phyloP scores from a whole-genome alignment of 1,140 invertebrate genomes.

The Drosophila kepulauana region DNA sequence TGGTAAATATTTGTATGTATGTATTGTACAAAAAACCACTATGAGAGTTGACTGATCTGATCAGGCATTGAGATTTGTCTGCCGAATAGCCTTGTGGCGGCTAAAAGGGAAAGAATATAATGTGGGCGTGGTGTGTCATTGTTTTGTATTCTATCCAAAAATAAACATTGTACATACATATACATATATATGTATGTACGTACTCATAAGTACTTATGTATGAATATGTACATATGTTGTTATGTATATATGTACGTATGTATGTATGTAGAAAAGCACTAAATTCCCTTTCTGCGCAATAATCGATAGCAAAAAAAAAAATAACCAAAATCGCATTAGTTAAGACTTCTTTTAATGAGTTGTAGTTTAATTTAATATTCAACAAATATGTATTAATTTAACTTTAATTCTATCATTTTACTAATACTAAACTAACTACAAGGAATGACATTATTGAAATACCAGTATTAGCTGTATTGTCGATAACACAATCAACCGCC shows the following conservation, averaged over 20 bases:
- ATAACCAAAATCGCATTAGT: too few relatives aligned
- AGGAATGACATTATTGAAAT: background rate
- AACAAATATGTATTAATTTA: background rate
- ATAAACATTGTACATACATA: slow-evolving; percentile 3
- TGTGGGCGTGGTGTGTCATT: slow-evolving; percentile 15
- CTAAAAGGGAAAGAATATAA: slow-evolving; percentile 2
- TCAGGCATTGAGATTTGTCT: slow-evolving; percentile 20
- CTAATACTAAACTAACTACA: background rate
- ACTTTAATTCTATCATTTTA: background rate
- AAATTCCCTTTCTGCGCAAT: background rate
- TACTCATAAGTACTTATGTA: background rate
- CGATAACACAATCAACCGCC: too few relatives aligned
- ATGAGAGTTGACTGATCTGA: slow-evolving; percentile 10
- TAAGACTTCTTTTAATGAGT: too few relatives aligned
- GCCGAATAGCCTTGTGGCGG: slow-evolving; percentile 2
- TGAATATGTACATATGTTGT: background rate
- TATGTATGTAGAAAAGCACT: background rate
- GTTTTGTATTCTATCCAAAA: background rate
- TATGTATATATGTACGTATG: background rate
- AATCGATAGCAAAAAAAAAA: slow-evolving; percentile 14
- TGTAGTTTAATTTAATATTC: too few relatives aligned
- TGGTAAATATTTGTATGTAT: slow-evolving; percentile 8
- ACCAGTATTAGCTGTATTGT: too few relatives aligned
- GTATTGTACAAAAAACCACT: background rate
- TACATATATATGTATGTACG: background rate